Evolutionary conservation across 1,140 invertebrate genomes (phyloP).

Genomic region (Pseudomyrmex cubaensis): DNA sequence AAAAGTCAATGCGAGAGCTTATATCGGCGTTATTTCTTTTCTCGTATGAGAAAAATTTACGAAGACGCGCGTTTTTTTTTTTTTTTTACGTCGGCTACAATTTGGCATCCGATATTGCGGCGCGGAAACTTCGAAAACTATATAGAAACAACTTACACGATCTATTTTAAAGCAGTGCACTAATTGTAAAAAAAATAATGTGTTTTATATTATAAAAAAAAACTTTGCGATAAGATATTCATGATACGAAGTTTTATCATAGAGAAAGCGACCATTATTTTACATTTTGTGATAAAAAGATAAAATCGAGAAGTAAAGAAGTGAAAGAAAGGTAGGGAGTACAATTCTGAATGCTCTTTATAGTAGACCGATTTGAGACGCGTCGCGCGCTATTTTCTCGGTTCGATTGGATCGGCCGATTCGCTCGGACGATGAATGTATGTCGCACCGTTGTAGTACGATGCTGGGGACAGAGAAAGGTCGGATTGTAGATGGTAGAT

Average conservation of each 20-base stretch:
- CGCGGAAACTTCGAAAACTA: too few species aligned
- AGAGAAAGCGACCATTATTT: neutral
- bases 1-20: conserved; percentile 43
- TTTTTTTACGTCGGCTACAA: neutral
- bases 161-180: too few species aligned
- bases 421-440: conserved; percentile 41
- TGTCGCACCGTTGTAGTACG: conserved; percentile 20
- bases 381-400: conserved; percentile 61
- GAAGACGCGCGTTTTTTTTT: too few species aligned
- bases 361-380: conserved; percentile 5
- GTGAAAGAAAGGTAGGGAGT: too few species aligned
- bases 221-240: neutral
- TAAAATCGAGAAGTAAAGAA: too few species aligned
- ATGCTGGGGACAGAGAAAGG: conserved; percentile 58
- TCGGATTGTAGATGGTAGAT: conserved; percentile 69
- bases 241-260: neutral
- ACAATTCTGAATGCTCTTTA: neutral
- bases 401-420: conserved; percentile 59
- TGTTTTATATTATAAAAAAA: neutral
- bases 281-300: neutral
- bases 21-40: conserved; percentile 46
- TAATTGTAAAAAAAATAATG: neutral
- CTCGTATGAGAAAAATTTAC: conserved; percentile 52
- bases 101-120: neutral
- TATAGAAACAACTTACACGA: too few species aligned